These are phyloP conservation scores for Drosophila ezoana DNA, from an alignment of 2,888 invertebrate species.

Conservation along the genomic window DNA sequence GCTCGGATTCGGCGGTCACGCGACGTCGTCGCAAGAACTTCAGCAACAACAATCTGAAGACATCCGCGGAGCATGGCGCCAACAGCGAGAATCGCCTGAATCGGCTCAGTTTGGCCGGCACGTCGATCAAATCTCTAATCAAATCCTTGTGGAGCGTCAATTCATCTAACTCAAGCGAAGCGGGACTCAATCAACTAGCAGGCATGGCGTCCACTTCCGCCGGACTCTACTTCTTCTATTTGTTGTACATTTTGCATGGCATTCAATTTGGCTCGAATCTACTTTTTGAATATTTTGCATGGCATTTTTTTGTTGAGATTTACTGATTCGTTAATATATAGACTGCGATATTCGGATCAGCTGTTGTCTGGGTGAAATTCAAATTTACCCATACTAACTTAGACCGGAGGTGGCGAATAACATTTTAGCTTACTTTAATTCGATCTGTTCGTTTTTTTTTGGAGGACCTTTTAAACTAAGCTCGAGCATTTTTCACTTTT, in stretches of 20 bases:
- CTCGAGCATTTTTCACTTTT: no score
- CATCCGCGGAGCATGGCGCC: slow-evolving; percentile 71
- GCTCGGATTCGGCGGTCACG: slow-evolving; percentile 84
- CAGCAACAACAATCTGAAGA: slow-evolving; percentile 77
- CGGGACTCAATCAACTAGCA: slow-evolving; percentile 93
- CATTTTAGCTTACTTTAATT: no score
- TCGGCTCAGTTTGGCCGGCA: slow-evolving; percentile 84
- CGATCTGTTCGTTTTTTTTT: no score
- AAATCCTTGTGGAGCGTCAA: slow-evolving; percentile 94
- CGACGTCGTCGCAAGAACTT: slow-evolving; percentile 83
- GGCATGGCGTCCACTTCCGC: slow-evolving; percentile 85
- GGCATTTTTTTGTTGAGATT: slow-evolving; percentile 3
- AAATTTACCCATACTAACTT: no score
- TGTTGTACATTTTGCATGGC: slow-evolving; percentile 9
- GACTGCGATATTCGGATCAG: no score
- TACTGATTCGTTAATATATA: not conserved
- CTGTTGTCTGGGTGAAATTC: no score
- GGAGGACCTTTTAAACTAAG: no score
- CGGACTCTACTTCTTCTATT: not conserved
- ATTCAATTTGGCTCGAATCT: not conserved
- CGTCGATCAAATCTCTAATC: slow-evolving; percentile 88
- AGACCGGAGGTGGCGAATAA: no score
- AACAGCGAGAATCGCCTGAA: slow-evolving; percentile 83
- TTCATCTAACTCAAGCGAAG: slow-evolving; percentile 88
- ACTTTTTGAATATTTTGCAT: slow-evolving; percentile 10